Conservation (phyloP, 35 echinoderm and acorn worm genomes). For the Strongylocentrotus purpuratus region DNA sequence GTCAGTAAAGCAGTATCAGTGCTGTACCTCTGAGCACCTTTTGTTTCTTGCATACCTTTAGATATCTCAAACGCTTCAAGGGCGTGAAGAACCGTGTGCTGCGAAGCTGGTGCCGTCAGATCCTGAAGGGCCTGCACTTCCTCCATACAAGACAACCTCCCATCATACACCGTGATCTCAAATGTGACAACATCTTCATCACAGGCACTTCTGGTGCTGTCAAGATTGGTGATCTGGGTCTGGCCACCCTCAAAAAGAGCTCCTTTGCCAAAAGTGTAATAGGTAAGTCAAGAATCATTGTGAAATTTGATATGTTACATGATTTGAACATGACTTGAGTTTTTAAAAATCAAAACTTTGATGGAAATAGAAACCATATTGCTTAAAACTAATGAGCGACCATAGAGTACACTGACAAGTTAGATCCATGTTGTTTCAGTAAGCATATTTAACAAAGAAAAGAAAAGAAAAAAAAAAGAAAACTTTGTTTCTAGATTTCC, state of each 20-base stretch:
- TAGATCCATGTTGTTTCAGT: not conserved
- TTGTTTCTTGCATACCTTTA: conserved; percentile 8
- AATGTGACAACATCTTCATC: conserved; percentile 99
- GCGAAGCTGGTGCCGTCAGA: conserved; percentile 94
- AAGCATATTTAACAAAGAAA: too few species aligned
- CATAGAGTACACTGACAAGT: not conserved
- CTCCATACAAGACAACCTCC: conserved; percentile 93
- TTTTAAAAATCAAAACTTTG: not conserved
- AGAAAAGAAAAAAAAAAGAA: too few species aligned
- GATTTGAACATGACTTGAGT: not conserved
- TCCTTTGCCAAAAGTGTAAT: conserved; percentile 99
- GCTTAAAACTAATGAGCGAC: not conserved
- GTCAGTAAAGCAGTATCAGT: too few species aligned
- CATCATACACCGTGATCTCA: conserved; percentile 97
- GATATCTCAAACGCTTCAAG: conserved; percentile 92
- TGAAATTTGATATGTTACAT: not conserved
- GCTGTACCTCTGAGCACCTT: not conserved
- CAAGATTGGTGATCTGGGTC: conserved; percentile 96
- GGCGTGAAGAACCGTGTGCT: conserved; percentile 82
- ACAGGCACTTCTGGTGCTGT: conserved; percentile 96
- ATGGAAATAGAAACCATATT: not conserved
- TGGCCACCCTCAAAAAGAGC: conserved; percentile 97
- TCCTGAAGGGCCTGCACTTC: conserved; percentile 98
- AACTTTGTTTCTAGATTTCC: too few species aligned
- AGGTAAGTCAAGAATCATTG: conserved; percentile 68